A percentile compares a stretch with the other conserved stretches of the same genome.
These are phyloP conservation scores for Theristicus caerulescens DNA, from an alignment of 2,113 vertebrate species.

Conservation along the genomic window DNA sequence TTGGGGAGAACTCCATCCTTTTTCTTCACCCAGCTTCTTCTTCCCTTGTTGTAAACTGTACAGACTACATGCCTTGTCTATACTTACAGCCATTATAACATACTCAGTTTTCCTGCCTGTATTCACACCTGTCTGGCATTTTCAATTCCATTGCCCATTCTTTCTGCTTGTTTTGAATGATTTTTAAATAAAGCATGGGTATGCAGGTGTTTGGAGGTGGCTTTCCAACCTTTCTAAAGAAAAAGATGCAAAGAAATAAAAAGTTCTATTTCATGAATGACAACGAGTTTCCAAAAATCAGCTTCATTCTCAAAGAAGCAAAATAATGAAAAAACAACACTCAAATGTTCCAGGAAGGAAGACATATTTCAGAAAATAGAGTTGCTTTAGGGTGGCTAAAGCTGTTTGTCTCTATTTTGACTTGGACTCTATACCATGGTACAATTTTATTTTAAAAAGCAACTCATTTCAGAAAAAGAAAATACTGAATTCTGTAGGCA, in stretches of 20 bases:
- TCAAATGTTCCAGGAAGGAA: background rate
- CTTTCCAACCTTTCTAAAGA: background rate
- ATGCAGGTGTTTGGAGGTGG: background rate
- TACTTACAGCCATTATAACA: background rate
- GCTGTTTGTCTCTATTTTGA: background rate
- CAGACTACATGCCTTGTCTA: background rate
- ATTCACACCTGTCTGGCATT: background rate
- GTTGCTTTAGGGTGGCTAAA: background rate
- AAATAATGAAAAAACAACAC: background rate
- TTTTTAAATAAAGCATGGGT: background rate
- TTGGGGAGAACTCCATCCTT: background rate
- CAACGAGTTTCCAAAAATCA: background rate
- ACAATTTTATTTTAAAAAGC: background rate
- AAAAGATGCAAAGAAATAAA: background rate
- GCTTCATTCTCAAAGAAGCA: background rate
- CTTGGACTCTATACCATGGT: background rate
- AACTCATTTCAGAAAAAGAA: background rate
- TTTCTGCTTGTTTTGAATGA: background rate
- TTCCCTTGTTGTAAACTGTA: background rate
- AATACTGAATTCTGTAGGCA: background rate
- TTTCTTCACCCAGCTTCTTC: background rate
- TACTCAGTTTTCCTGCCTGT: background rate
- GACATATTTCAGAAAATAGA: background rate
- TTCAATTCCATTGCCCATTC: background rate
- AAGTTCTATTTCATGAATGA: background rate